Evolutionary conservation across 2,113 vertebrate species (phyloP).

Genomic region (Podocnemis expansa): DNA sequence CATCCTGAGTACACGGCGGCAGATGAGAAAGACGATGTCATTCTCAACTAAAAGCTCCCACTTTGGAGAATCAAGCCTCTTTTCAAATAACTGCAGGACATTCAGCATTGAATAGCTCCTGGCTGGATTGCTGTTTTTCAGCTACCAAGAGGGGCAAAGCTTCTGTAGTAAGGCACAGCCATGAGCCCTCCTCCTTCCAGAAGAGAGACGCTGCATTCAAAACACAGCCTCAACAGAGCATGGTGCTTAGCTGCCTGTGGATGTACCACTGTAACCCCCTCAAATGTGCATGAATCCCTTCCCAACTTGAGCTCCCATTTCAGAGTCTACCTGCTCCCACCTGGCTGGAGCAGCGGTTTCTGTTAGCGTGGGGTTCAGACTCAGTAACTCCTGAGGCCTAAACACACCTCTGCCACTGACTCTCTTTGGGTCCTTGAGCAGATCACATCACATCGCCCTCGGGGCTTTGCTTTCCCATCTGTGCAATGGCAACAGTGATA

Average conservation of each 20-base stretch:
- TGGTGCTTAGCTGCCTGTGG: not conserved
- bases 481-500: not conserved
- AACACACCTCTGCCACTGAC: not conserved
- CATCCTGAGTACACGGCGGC: not conserved
- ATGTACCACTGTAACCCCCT: not conserved
- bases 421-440: not conserved
- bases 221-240: not conserved
- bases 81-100: not conserved
- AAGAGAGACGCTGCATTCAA: not conserved
- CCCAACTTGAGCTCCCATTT: not conserved
- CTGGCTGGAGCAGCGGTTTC: not conserved
- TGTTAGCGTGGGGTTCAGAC: not conserved
- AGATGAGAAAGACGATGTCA: not conserved
- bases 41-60: not conserved
- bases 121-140: not conserved
- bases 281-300: not conserved
- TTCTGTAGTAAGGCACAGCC: not conserved
- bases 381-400: not conserved
- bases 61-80: not conserved
- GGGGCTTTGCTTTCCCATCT: not conserved
- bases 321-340: not conserved
- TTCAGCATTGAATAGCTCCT: not conserved
- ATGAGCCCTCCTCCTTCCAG: not conserved
- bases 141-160: not conserved
- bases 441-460: not conserved